Evolutionary conservation across 2,888 invertebrate species (phyloP), one percentile per base, ranked within the genome.

Genomic region (Drosophila nr. perissopoda): DNA sequence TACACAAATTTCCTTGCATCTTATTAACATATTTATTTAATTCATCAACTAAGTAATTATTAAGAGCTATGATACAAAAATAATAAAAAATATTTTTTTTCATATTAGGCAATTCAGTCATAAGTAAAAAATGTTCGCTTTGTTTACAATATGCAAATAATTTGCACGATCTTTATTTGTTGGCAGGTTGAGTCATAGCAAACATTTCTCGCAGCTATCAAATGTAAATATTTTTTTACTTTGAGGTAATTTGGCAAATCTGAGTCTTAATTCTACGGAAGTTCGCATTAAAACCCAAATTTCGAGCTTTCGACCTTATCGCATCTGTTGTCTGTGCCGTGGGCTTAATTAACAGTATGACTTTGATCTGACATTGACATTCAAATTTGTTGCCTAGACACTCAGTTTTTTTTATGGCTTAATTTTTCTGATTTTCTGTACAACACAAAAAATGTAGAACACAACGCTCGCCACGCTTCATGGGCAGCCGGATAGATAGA

Each of bases 321-420:
- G 45, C 58, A 6, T 5, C 36, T 16, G 10, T 53, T 21, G 16
- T 8, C 18, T 31, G 33, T 2, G 38, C 48, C 33, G 21, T n/a
- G 27, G 16, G 51, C 36, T 83, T 80, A 87, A 87, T 90, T 86
- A 83, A 78, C 36, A 59, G 38, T 45, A 29, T 87, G 90, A 87
- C 87, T 74, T 90, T 89, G 70, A 70, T 73, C 76, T 80, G 91
- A 87, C 91, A 87, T 90, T 90, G 86, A 57, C 82, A 82, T 89
- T 89, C 73, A 87, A 90, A 84, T 76, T 68, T 62, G 59, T 56
- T 59, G 56, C 29, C 56, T 64, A 42, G 49, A 13, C 53, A 21
- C 2, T 21, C 21, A 13, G 6, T 38, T 40, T 45, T 48, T 42
- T 42, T 36, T 42, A 11, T 42, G 40, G 70, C 71, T 69, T 68